A percentile compares a stretch with the other conserved stretches of the same genome.
These are phyloP conservation scores for Gymnodraco acuticeps DNA, from an alignment of 2,797 vertebrate species.

Conservation along the genomic window DNA sequence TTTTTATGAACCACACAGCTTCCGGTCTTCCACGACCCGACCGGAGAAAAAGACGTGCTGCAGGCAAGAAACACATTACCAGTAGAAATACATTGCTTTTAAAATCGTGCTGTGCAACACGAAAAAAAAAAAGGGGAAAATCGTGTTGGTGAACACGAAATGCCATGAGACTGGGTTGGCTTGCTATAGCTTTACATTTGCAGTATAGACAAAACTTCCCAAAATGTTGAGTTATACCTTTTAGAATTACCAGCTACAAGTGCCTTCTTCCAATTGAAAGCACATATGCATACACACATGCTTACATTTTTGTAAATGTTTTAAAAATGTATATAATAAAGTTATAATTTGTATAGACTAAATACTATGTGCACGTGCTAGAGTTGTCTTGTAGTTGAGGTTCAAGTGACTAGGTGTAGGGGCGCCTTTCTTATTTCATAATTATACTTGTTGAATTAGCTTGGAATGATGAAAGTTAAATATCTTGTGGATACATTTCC, in stretches of 20 bases:
- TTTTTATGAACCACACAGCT: too few species aligned
- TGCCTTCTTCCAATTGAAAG: background rate
- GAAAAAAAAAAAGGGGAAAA: too few species aligned
- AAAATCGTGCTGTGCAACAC: too few species aligned
- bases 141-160: too few species aligned
- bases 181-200: background rate
- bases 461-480: background rate
- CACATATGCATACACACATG: background rate
- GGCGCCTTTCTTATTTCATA: background rate
- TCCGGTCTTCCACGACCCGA: too few species aligned
- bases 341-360: background rate
- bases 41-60: too few species aligned
- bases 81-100: too few species aligned
- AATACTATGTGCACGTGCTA: background rate
- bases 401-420: background rate
- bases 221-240: too few species aligned
- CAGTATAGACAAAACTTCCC: background rate
- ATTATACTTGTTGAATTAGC: background rate
- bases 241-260: background rate
- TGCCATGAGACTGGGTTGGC: too few species aligned
- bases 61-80: too few species aligned
- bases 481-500: background rate
- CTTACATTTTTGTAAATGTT: too few species aligned
- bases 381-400: background rate
- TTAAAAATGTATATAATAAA: too few species aligned